Base-by-base conservation (phyloP, 2,113 vertebrate species). In the Rhinopomastus cyanomelas region DNA sequence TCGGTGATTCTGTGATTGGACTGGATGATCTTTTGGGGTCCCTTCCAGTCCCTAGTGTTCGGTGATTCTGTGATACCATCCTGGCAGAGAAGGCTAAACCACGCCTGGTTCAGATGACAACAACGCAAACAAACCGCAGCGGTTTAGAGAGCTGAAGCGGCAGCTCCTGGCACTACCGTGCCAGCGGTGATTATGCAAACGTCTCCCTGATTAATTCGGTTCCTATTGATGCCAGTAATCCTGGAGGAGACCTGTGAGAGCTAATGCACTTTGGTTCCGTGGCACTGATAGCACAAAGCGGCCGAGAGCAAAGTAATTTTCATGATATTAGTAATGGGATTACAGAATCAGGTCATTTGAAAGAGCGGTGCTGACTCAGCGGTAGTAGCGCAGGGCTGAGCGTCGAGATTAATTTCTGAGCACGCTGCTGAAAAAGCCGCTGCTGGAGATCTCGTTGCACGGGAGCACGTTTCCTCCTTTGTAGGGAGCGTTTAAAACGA, bases 291-390 rank as follows among this genome's bases (percentile, higher is more conserved):
- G 96, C 92, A 94, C 87, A 91, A 95, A 97, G 96, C 89, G 94
- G 96, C 92, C 92, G 89, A 89, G 95, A 97, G 94, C 95, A 97
- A 97, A 97, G 96, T 96, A 36, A 96, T 98, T 98, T 98, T 96
- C 89, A 87, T 97, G 95, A 97, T 97, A 97, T 97, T 97, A 98
- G 98, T 97, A 98, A 98, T 95, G 93, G 94, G 94, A 97, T 97
- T 98, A 97, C 96, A 97, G 97, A 98, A 97, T 96, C 97, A 97
- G 98, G 98, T 97, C 97, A 96, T 95, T 97, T 97, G 97, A 96
- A 97, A 96, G 96, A 97, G 93, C 62, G 80, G 52, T 57, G 97
- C 97, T 98, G 98, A 98, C 95, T 98, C 97, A 96, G 97, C 92
- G 64, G 89, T 92, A 82, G 89, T 83, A 74, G 94, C 34, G 23